A percentile compares a stretch with the other conserved stretches of the same genome.
Conservation (phyloP, 2,797 vertebrate species). For the Myotis findleyi region DNA sequence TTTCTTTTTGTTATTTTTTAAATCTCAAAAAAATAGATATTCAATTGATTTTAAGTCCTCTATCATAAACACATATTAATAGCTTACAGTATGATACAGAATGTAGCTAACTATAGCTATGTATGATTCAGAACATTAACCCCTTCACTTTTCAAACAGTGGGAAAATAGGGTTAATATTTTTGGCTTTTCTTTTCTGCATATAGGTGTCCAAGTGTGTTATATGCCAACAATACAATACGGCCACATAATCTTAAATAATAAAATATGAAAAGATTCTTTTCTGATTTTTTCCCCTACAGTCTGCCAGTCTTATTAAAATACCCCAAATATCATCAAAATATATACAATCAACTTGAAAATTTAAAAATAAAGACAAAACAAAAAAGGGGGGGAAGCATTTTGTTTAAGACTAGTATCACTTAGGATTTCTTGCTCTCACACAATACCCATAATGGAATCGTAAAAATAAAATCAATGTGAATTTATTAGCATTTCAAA, state of each 20-base stretch:
- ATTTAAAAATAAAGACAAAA: slow-evolving; percentile 56
- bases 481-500: slow-evolving; percentile 61
- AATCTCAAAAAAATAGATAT: not conserved
- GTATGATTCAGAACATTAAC: not conserved
- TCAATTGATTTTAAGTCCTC: slow-evolving; percentile 48
- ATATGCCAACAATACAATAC: not conserved
- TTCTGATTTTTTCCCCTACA: not conserved
- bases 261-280: slow-evolving; percentile 41
- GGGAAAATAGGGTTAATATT: not conserved
- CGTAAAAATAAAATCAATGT: slow-evolving; percentile 52
- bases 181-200: slow-evolving; percentile 52
- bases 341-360: slow-evolving; percentile 59
- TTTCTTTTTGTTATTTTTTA: not conserved
- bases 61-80: not conserved
- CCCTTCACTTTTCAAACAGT: not conserved
- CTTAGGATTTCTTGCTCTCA: not conserved
- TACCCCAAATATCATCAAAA: slow-evolving; percentile 25
- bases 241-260: slow-evolving; percentile 4
- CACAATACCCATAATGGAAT: not conserved
- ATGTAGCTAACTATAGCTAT: slow-evolving; percentile 10
- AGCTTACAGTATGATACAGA: slow-evolving; percentile 16
- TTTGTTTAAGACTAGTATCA: slow-evolving; percentile 18
- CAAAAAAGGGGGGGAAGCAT: not conserved
- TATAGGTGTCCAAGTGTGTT: not conserved
- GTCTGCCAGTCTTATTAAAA: slow-evolving; percentile 47